Evolutionary conservation across 2,113 vertebrate genomes (phyloP).

Genomic region (Hoplias malabaricus): DNA sequence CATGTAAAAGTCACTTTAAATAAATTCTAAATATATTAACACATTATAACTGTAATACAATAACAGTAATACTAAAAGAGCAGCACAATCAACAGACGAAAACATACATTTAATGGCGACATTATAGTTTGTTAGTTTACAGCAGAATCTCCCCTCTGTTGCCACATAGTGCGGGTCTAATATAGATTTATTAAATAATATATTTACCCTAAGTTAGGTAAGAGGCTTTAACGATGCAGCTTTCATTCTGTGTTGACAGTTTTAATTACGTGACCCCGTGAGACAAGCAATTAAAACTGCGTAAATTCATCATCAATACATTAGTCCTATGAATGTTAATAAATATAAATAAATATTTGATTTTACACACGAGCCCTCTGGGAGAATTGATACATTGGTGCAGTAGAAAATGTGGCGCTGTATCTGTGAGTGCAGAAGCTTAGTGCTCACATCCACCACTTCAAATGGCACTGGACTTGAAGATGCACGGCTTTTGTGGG

Average conservation of each 20-base stretch:
- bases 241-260: not conserved
- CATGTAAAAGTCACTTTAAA: constrained; percentile 57
- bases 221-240: constrained; percentile 5
- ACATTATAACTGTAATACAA: constrained; percentile 63
- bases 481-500: constrained; percentile 31
- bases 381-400: constrained; percentile 38
- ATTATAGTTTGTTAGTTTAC: constrained; percentile 46
- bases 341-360: constrained; percentile 65
- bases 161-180: constrained; percentile 52
- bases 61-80: constrained; percentile 61
- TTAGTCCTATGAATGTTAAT: constrained; percentile 67
- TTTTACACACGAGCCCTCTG: constrained; percentile 48
- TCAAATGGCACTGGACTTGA: constrained; percentile 20
- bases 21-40: constrained; percentile 60
- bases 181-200: constrained; percentile 17
- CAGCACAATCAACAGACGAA: constrained; percentile 57
- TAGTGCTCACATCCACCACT: not conserved
- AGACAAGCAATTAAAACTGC: constrained; percentile 48
- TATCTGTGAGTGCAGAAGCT: constrained; percentile 6
- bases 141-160: constrained; percentile 50
- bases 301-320: constrained; percentile 66
- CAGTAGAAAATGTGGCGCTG: constrained; percentile 29
- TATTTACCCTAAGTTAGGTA: constrained; percentile 25
- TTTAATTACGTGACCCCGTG: constrained; percentile 37
- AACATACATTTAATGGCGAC: constrained; percentile 39